These are phyloP conservation scores for Epinotia brunnichana DNA, from an alignment of 2,888 invertebrate genomes.

Conservation along the genomic window DNA sequence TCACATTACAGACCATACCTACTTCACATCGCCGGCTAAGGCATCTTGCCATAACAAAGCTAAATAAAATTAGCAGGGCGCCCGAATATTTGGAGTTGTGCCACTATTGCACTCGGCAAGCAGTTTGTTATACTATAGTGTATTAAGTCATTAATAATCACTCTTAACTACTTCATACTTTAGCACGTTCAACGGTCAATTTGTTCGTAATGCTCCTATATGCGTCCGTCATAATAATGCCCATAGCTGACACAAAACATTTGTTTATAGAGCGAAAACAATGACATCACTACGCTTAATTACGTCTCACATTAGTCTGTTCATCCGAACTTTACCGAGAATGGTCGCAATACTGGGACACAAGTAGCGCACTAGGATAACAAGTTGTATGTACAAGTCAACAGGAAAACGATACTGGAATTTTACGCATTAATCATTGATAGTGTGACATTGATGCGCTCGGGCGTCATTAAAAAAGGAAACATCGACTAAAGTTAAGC, in stretches of 20 bases:
- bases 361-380: constrained; percentile 1
- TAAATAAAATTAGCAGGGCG: constrained; percentile 17
- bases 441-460: background rate
- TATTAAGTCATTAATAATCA: constrained; percentile 18
- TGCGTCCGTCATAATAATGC: constrained; percentile 4
- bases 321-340: constrained; percentile 36
- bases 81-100: constrained; percentile 23
- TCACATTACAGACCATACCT: constrained; percentile 13
- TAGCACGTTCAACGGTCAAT: background rate
- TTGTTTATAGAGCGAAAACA: constrained; percentile 33
- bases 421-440: constrained; percentile 22
- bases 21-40: constrained; percentile 4
- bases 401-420: constrained; percentile 47
- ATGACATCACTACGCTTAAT: constrained; percentile 45
- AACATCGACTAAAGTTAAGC: background rate
- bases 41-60: constrained; percentile 22
- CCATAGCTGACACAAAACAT: constrained; percentile 13
- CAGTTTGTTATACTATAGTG: constrained; percentile 3
- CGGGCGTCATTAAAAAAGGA: background rate
- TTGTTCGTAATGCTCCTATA: background rate
- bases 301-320: constrained; percentile 42
- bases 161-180: constrained; percentile 4
- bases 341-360: constrained; percentile 23
- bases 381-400: constrained; percentile 15
- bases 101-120: constrained; percentile 17